Evolutionary conservation across 2,113 vertebrate genomes (phyloP).

Genomic region (Anser cygnoides): DNA sequence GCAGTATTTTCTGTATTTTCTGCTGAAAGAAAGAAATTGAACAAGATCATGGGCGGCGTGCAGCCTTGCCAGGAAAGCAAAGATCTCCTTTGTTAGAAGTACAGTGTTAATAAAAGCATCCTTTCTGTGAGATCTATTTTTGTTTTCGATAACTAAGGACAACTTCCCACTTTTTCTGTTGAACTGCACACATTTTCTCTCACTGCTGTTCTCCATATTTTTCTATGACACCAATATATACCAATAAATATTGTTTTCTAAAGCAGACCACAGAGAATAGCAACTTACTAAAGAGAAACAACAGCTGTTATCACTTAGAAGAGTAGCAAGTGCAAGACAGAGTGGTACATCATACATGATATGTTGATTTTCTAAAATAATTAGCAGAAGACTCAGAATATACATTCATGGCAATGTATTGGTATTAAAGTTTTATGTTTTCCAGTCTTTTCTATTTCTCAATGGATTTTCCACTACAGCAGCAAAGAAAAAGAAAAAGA

Average conservation of each 20-base stretch:
- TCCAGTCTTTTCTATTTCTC: not conserved
- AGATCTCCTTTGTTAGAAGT: not conserved
- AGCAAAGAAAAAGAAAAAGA: not conserved
- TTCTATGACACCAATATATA: not conserved
- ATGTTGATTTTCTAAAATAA: not conserved
- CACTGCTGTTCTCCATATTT: not conserved
- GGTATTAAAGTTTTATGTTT: not conserved
- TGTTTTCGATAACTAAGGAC: not conserved
- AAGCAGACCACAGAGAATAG: not conserved
- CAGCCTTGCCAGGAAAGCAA: not conserved
- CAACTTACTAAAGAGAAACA: not conserved
- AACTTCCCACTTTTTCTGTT: not conserved
- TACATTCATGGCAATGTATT: not conserved
- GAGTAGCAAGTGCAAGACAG: not conserved
- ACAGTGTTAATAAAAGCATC: not conserved
- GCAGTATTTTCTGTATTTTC: too few relatives aligned
- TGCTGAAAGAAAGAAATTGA: not conserved
- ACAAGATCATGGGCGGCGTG: not conserved
- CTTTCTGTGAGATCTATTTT: not conserved
- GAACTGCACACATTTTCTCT: not conserved
- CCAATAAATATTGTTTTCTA: not conserved
- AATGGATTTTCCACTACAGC: not conserved
- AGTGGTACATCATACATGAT: not conserved
- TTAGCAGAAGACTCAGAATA: slow-evolving; percentile 3
- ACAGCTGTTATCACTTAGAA: not conserved